phyloP scores from a whole-genome alignment of 2,888 invertebrate genomes.

The Rotaria macrura region DNA sequence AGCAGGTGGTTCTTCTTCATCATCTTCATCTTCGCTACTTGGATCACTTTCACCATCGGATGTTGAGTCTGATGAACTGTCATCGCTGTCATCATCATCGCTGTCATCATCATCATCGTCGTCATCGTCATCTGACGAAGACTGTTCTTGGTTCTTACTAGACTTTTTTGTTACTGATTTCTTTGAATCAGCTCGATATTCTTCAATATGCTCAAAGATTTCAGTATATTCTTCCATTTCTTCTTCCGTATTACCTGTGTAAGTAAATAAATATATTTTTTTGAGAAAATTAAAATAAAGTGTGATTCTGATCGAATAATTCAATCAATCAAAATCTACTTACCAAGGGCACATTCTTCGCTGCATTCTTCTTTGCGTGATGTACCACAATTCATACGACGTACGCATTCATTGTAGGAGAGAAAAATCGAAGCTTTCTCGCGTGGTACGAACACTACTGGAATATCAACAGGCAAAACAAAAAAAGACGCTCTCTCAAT shows the following conservation, averaged over 20 bases:
- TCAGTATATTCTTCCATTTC: conserved; percentile 34
- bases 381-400: conserved; percentile 33
- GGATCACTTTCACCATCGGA: not conserved
- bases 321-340: not conserved
- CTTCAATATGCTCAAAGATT: conserved; percentile 34
- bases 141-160: not conserved
- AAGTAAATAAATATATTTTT: not conserved
- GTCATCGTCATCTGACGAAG: not conserved
- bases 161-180: not conserved
- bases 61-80: not conserved
- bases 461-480: conserved; percentile 18
- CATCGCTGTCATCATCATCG: conserved; percentile 27
- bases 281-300: not conserved
- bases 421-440: conserved; percentile 34
- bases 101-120: conserved; percentile 28
- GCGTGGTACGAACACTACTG: conserved; percentile 32
- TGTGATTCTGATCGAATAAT: not conserved
- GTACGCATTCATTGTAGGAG: conserved; percentile 34
- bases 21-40: not conserved
- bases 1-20: not conserved
- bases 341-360: conserved; percentile 34
- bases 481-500: not conserved
- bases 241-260: conserved; percentile 33
- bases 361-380: conserved; percentile 32
- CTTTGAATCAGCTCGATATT: conserved; percentile 26